Percentiles rank a stretch among this genome's conserved stretches.
Conservation (phyloP, 2,797 vertebrate genomes). For the Sebastes oblongus region DNA sequence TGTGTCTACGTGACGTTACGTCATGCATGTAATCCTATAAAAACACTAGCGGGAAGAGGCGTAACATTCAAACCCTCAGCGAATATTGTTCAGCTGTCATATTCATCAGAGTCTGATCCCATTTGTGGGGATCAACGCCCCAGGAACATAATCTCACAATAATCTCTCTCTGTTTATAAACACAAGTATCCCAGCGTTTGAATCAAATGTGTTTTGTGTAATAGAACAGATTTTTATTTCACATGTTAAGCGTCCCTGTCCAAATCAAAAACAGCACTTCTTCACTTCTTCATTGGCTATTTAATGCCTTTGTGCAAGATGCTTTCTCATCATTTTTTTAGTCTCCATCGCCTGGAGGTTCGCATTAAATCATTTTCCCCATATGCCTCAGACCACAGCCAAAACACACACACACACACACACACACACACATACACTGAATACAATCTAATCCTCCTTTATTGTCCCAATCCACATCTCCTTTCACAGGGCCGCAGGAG, state of each 20-base stretch:
- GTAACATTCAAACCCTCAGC: conserved; percentile 29
- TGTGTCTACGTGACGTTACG: conserved; percentile 4
- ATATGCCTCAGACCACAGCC: conserved; percentile 48
- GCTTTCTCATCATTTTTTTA: conserved; percentile 67
- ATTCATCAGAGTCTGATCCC: conserved; percentile 56
- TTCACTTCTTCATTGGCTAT: conserved; percentile 29
- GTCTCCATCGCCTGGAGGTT: conserved; percentile 51
- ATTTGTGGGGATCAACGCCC: conserved; percentile 56
- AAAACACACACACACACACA: conserved; percentile 20
- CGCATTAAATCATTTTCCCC: conserved; percentile 60
- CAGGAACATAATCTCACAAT: conserved; percentile 55
- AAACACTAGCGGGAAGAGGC: conserved; percentile 37
- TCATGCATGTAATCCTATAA: conserved; percentile 46
- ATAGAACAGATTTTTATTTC: conserved; percentile 23
- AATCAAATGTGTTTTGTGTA: conserved; percentile 3
- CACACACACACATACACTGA: conserved; percentile 21
- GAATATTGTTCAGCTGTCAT: conserved; percentile 56
- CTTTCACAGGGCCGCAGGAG: conserved; percentile 50
- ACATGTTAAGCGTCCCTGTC: not conserved
- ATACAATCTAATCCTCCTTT: conserved; percentile 68
- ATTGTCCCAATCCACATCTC: conserved; percentile 64
- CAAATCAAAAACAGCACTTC: conserved; percentile 47
- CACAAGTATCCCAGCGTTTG: conserved; percentile 23
- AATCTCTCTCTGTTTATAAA: conserved; percentile 55
- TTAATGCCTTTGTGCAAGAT: conserved; percentile 57